phyloP scores from a whole-genome alignment of 2,888 invertebrate genomes.

The Heliconius ismenius region DNA sequence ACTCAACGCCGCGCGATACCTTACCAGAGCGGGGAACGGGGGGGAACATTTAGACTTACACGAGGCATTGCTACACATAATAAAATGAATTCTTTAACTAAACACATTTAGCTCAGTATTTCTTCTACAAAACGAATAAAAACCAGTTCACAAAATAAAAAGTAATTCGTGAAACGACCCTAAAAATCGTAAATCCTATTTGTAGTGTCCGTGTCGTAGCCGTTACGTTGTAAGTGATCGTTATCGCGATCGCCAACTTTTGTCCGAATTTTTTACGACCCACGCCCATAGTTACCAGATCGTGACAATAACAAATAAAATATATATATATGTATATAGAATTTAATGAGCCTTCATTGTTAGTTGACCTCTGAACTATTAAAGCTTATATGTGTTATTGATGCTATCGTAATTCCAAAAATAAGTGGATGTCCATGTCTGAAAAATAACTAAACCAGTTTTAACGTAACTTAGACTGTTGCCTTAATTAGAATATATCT shows the following conservation, averaged over 20 bases:
- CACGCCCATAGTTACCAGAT: constrained; percentile 34
- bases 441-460: not conserved
- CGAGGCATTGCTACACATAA: not conserved
- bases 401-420: not conserved
- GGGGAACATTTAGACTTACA: not conserved
- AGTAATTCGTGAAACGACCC: constrained; percentile 17
- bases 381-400: not conserved
- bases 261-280: constrained; percentile 43
- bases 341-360: constrained; percentile 34
- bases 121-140: constrained; percentile 1
- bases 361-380: constrained; percentile 4
- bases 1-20: not conserved
- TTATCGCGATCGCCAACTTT: constrained; percentile 44
- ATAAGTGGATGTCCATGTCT: not conserved
- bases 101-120: not conserved
- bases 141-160: not conserved
- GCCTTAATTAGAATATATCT: not conserved
- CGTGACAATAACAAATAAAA: constrained; percentile 42
- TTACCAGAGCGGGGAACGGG: not conserved
- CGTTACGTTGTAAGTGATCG: constrained; percentile 43
- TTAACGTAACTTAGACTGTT: not conserved
- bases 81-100: not conserved
- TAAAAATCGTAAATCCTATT: constrained; percentile 42
- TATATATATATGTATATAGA: constrained; percentile 34
- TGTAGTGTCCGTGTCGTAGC: constrained; percentile 43